phyloP scores from a whole-genome alignment of 2,113 vertebrate genomes.

The Corvus moneduloides region DNA sequence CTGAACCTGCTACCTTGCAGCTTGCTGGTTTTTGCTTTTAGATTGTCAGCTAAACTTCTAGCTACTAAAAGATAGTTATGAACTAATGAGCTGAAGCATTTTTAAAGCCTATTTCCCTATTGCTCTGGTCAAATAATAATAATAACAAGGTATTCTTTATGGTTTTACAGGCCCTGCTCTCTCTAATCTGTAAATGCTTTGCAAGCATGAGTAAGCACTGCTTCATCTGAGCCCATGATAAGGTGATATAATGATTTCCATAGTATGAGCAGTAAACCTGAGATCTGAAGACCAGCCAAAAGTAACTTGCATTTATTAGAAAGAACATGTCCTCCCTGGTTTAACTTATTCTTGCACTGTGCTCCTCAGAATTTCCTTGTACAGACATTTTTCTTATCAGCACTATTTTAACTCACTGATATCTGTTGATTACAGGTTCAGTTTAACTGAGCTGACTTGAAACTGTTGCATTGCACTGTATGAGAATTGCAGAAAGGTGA shows the following conservation, averaged over 20 bases:
- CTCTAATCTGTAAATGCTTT: constrained; percentile 20
- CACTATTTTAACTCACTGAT: background rate
- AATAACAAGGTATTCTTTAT: background rate
- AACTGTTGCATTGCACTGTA: background rate
- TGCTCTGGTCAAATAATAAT: constrained; percentile 11
- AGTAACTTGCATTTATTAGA: background rate
- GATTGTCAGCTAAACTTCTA: background rate
- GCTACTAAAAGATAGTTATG: background rate
- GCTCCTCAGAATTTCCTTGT: background rate
- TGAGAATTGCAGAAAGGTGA: background rate
- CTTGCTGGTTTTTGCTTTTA: background rate
- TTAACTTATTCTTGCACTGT: background rate
- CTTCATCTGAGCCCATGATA: background rate
- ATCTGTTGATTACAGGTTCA: background rate
- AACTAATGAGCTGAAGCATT: background rate
- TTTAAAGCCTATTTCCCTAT: constrained; percentile 13
- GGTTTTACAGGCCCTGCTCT: background rate
- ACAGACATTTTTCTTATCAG: background rate
- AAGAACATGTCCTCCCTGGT: background rate
- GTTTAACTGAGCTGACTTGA: background rate
- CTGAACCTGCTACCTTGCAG: background rate
- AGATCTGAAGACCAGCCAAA: background rate
- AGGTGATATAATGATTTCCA: background rate
- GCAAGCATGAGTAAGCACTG: constrained; percentile 18
- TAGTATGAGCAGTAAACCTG: background rate